phyloP scores from a whole-genome alignment of 92 coral and sea anemone species.

The Siderastrea radians region DNA sequence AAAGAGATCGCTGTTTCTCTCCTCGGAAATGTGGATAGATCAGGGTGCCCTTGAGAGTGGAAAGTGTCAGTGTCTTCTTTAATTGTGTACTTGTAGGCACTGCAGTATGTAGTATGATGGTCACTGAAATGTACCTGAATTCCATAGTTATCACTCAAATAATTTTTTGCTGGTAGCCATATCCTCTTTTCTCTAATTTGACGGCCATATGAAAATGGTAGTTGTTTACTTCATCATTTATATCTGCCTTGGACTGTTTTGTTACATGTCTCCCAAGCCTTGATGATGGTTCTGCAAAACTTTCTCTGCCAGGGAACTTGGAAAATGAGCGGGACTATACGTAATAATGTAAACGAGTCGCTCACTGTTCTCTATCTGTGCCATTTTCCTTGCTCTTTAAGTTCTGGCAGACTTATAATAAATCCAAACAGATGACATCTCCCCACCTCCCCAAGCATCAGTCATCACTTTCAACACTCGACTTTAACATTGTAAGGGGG shows the following conservation, averaged over 20 bases:
- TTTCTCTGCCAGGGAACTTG: not conserved
- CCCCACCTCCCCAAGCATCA: too few species aligned
- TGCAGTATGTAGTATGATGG: conserved; percentile 59
- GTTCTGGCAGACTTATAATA: too few species aligned
- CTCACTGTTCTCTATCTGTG: too few species aligned
- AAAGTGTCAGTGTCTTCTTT: conserved; percentile 47
- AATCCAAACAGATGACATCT: too few species aligned
- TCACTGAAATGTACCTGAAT: conserved; percentile 70
- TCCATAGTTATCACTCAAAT: conserved; percentile 39
- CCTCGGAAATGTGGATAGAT: conserved; percentile 32
- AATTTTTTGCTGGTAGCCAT: conserved; percentile 51
- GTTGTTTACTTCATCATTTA: not conserved
- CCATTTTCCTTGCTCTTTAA: too few species aligned
- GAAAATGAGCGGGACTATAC: not conserved
- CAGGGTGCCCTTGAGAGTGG: conserved; percentile 58
- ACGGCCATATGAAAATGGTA: conserved; percentile 58
- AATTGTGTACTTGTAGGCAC: conserved; percentile 44
- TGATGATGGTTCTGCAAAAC: too few species aligned
- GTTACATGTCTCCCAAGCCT: not conserved
- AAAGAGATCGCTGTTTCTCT: conserved; percentile 38
- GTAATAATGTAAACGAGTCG: not conserved
- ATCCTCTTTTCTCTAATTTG: conserved; percentile 34
- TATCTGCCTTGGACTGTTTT: not conserved
- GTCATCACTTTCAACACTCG: too few species aligned
- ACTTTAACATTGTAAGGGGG: too few species aligned